Evolutionary conservation across 2,113 vertebrate genomes (phyloP), one percentile per base, ranked within the genome.

Genomic region (Epinephelus lanceolatus): DNA sequence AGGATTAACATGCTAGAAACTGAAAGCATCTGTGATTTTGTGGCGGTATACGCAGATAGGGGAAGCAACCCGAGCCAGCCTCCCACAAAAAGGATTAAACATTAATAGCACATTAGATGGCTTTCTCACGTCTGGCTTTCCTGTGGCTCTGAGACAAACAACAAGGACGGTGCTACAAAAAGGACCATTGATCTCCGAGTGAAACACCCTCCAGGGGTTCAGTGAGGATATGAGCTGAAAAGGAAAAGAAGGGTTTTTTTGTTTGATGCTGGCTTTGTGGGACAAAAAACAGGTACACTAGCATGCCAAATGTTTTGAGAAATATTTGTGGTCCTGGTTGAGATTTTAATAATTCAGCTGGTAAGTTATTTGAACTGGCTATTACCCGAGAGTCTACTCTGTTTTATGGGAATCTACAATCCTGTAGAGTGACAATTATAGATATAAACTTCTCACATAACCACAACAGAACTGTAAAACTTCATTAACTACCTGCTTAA

Each of bases 91-190:
- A 70, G 61, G 82, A 91, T 91, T 86, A 85, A 86, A 89, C 76
- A 86, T 77, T 83, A 90, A 90, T 83, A 78, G 78, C 65, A 84
- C 73, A 89, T 83, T 76, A 85, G 55, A 76, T 78, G 76, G 60
- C 76, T 91, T 92, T 90, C 81, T 86, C 87, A 83, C 11, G 59
- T 88, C 78, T 87, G 62, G 21, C 75, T 87, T 78, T 84, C 80
- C 72, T 23, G 66, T 75, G 86, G 77, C 71, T 86, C 77, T 40
- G 71, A 80, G 80, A 87, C 73, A 89, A 91, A 89, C 87, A 88
- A 81, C 74, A 87, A 71, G 66, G 72, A 84, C 5, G 55, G 42
- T 25, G 76, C 68, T 49, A 78, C 57, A 81, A 81, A 90, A 83
- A 86, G 56, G 60, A 88, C 72, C 68, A 83, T 87, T 84, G 73